Base-by-base conservation (phyloP, 2,797 vertebrate species). In the Glyptemys insculpta region DNA sequence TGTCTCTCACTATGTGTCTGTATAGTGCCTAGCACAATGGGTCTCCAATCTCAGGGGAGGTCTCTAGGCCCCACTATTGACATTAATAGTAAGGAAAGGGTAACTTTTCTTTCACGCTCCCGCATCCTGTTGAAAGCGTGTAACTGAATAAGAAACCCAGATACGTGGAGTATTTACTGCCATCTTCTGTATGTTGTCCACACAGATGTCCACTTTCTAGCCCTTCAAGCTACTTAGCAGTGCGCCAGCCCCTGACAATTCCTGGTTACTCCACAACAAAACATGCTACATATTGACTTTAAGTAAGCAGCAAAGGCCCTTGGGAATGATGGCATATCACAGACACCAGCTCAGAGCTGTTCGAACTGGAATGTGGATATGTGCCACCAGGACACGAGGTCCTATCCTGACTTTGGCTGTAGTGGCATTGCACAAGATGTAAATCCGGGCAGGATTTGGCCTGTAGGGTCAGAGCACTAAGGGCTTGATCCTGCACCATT, bases 261-360 rank as follows among this genome's bases (percentile, higher is more conserved):
- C 1, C 2, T 65, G 34, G 0, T 78, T 50, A 79, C 10, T 44
- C 50, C 14, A 5, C 10, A 9, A 41, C 52, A n/a, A 21, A 41
- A 54, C 47, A 31, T 89, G 56, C 34, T 29, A 0, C 16, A 15
- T 11, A 27, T 23, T 29, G 14, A 0, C 27, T 68, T 86, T 37
- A 37, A 1, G 5, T 21, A 2, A 68, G 18, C 25, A 72, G 68
- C 59, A 15, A 16, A 1, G 6, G 7, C 34, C 18, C 10, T 0
- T 16, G 12, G 18, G 41, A 29, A 0, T 5, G 29, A 4, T 2
- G n/a, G 29, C 25, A 19, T 8, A 0, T 34, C 15, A 8, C 14
- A 1, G 0, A 1, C n/a, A 1, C 34, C 54, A 37, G 12, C 44
- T 47, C 62, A 8, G 25, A 15, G 41, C 41, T 47, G 4, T 76